Evolutionary conservation across 2,888 invertebrate genomes (phyloP), one percentile per base, ranked within the genome.

Genomic region (Ophion ellenae): DNA sequence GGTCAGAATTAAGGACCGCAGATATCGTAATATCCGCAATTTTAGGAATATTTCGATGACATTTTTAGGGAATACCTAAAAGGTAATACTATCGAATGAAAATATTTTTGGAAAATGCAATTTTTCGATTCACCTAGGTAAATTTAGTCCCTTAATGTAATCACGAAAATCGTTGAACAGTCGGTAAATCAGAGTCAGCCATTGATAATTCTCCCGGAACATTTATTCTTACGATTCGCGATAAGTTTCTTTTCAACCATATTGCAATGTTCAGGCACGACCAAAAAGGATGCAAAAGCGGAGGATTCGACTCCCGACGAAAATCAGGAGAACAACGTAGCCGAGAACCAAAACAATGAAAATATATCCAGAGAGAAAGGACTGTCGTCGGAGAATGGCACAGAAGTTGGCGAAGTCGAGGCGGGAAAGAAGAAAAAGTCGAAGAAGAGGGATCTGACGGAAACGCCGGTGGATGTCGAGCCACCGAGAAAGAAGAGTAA

Each of bases 301-400:
- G 75, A 70, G 5, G 70, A 47, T 32, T 40, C 40, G 17, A 40
- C 24, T 20, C 11, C 67, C 32, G 67, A 14, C 1, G 76, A 78
- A 9, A 67, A 80, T 85, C 86, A 87, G 11, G 89, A 91, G 47
- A 89, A 82, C 45, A 88, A 89, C 82, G 71, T 88, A 9, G 81
- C 86, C 36, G 92, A 94, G 66, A 92, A 93, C 87, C 88, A 92
- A 81, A 92, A 93, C 80, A 92, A 92, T 83, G 92, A 91, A 86
- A 93, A 92, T 77, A 89, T 91, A 81, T 82, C 76, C 17, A 90
- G 88, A 86, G 92, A 92, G 87, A 90, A 88, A 78, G 82, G 87
- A 91, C 93, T 89, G 77, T 73, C 57, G 28, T 86, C 45, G 40
- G 70, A 67, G 70, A 89, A 81, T 83, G 82, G 57, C n/a, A 61